Conservation (phyloP, 1,140 invertebrate genomes). For the Drosophila sechellia region DNA sequence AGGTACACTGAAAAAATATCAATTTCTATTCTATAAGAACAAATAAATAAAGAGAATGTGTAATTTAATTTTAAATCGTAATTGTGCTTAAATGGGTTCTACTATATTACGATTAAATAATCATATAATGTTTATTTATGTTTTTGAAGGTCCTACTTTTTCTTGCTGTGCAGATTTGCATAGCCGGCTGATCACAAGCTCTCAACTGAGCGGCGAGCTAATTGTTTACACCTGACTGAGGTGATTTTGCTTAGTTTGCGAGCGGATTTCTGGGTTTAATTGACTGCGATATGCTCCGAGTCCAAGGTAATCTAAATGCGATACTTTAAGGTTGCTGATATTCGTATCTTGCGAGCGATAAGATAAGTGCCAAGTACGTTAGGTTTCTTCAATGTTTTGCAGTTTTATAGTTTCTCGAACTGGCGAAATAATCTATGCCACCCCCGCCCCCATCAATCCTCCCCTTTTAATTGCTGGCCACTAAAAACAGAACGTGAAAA, state of each 20-base stretch:
- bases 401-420: conserved; percentile 69
- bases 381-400: conserved; percentile 49
- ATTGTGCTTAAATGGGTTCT: neutral
- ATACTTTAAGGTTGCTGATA: conserved; percentile 11
- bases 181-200: conserved; percentile 20
- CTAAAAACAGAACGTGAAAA: conserved; percentile 16
- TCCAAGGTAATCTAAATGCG: conserved; percentile 34
- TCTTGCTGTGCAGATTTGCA: neutral
- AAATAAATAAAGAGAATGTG: neutral
- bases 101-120: neutral
- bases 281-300: conserved; percentile 22
- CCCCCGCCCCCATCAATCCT: neutral
- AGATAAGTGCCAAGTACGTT: conserved; percentile 54
- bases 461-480: conserved; percentile 25
- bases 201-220: conserved; percentile 37
- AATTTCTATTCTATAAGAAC: neutral
- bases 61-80: neutral
- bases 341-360: conserved; percentile 45
- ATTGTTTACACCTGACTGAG: conserved; percentile 54
- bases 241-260: conserved; percentile 11
- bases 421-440: conserved; percentile 16
- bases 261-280: conserved; percentile 26
- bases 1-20: neutral
- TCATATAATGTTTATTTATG: neutral
- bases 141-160: neutral